Conservation (phyloP, 2,113 vertebrate species). For the Epinephelus moara region DNA sequence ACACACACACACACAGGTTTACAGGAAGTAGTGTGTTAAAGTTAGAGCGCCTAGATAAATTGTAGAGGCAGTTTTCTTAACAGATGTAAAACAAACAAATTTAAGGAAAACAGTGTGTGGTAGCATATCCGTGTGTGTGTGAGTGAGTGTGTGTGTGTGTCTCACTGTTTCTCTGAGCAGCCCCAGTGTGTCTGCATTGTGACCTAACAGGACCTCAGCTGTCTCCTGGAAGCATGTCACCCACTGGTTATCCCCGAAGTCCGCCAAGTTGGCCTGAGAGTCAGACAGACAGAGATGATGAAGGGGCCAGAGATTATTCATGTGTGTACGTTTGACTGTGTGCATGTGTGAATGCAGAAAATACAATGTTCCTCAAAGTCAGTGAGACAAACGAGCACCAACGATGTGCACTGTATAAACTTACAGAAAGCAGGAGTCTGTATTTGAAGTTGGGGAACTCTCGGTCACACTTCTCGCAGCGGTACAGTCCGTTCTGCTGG, state of each 20-base stretch:
- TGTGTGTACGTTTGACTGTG: constrained; percentile 8
- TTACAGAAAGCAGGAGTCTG: constrained; percentile 91
- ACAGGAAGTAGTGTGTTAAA: constrained; percentile 35
- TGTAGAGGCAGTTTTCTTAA: constrained; percentile 21
- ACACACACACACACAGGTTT: constrained; percentile 31
- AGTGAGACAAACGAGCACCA: constrained; percentile 9
- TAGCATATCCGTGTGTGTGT: constrained; percentile 12
- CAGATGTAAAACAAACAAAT: constrained; percentile 3
- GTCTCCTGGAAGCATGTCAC: constrained; percentile 95
- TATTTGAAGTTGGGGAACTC: constrained; percentile 93
- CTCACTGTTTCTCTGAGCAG: constrained; percentile 91
- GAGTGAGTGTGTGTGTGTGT: constrained; percentile 34
- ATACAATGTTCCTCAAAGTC: constrained; percentile 19
- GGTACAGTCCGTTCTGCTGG: constrained; percentile 90
- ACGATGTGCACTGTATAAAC: constrained; percentile 59
- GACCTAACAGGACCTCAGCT: constrained; percentile 91
- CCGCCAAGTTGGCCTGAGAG: constrained; percentile 91
- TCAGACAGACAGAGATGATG: constrained; percentile 43
- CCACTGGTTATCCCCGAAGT: constrained; percentile 94
- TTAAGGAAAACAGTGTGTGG: constrained; percentile 12
- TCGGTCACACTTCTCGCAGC: constrained; percentile 91
- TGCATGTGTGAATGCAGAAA: neutral
- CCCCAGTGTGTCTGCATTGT: constrained; percentile 88
- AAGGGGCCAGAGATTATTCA: constrained; percentile 27
- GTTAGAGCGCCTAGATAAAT: constrained; percentile 26